Percentiles rank a stretch among this genome's conserved stretches.
phyloP scores from a whole-genome alignment of 2,113 vertebrate species.

The Indicator maculatus region DNA sequence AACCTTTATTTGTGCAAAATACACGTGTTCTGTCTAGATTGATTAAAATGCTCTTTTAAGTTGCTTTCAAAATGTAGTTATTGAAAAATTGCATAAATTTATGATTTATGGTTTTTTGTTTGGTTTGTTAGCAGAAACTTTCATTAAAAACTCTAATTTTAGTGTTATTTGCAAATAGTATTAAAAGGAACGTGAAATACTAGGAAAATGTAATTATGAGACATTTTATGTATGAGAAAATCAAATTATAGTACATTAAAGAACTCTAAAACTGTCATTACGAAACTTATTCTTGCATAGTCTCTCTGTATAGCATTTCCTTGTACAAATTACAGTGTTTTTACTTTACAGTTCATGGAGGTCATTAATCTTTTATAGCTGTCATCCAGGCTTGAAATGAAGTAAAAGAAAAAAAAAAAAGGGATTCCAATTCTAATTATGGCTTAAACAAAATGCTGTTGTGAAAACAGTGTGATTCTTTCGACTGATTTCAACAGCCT shows the following conservation, averaged over 20 bases:
- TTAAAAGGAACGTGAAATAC: not conserved
- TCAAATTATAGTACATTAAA: not conserved
- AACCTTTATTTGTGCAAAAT: not conserved
- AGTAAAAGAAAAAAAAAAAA: not conserved
- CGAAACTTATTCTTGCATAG: not conserved
- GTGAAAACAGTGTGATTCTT: not conserved
- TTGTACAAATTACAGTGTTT: not conserved
- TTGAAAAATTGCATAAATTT: not conserved
- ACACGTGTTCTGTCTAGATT: not conserved
- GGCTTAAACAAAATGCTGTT: not conserved
- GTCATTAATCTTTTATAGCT: not conserved
- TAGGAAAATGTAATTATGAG: not conserved
- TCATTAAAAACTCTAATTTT: not conserved
- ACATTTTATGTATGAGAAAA: not conserved
- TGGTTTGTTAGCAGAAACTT: not conserved
- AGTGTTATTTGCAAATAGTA: not conserved
- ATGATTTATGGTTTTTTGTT: not conserved
- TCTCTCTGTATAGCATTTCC: not conserved
- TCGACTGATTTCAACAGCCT: not conserved
- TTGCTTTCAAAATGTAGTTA: not conserved
- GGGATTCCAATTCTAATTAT: not conserved
- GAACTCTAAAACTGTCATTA: not conserved
- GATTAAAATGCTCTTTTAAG: not conserved
- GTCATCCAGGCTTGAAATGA: not conserved
- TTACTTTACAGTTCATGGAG: not conserved